A percentile compares a stretch with the other conserved stretches of the same genome.
Conservation (phyloP, 2,113 vertebrate genomes). For the Lycaon pictus region DNA sequence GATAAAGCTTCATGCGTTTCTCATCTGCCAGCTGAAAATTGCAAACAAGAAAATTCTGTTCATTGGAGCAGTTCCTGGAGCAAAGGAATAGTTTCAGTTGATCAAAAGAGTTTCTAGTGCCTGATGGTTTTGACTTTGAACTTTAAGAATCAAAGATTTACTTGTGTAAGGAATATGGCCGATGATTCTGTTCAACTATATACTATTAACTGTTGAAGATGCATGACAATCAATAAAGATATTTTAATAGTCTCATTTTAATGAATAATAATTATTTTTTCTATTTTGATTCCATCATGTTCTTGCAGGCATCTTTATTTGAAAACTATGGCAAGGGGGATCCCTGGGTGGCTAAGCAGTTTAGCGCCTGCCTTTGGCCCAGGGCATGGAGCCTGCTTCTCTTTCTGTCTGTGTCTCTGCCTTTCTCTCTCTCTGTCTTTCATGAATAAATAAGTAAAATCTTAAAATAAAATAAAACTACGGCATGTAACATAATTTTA, state of each 20-base stretch:
- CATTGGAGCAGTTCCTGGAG: conserved; percentile 73
- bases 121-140: conserved; percentile 66
- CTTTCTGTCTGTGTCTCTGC: no score
- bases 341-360: no score
- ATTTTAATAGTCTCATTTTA: neutral
- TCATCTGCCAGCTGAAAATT: conserved; percentile 81
- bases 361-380: no score
- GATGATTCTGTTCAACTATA: neutral
- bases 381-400: no score
- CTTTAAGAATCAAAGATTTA: conserved; percentile 57
- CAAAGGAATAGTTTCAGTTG: conserved; percentile 70
- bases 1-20: conserved; percentile 81
- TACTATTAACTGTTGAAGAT: neutral
- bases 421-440: no score
- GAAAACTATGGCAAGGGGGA: neutral
- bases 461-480: neutral
- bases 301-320: neutral
- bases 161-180: conserved; percentile 18
- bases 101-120: conserved; percentile 73
- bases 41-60: conserved; percentile 82
- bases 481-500: neutral
- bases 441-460: no score
- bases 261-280: neutral
- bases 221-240: neutral
- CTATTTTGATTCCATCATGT: neutral